Evolutionary conservation across 2,113 vertebrate genomes (phyloP).

Genomic region (Cyprinodon brontotheroides): DNA sequence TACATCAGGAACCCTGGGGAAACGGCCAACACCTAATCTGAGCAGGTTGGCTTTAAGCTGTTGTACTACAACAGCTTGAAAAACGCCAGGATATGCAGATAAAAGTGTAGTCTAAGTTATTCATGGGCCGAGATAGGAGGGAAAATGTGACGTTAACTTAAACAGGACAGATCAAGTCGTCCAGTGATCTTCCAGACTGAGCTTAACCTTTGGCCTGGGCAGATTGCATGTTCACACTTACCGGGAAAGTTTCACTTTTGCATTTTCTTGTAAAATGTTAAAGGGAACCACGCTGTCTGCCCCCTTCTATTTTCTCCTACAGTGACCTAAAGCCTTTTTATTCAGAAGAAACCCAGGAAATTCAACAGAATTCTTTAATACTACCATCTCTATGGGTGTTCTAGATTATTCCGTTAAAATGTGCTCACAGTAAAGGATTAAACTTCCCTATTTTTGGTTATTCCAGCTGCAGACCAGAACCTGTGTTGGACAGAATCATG

Average conservation of each 20-base stretch:
- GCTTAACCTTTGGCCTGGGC: no score
- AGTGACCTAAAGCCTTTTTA: background rate
- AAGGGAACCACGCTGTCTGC: background rate
- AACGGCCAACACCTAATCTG: no score
- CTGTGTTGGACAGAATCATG: background rate
- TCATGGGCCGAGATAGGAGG: background rate
- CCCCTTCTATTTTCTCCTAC: background rate
- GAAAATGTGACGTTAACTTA: background rate
- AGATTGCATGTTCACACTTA: background rate
- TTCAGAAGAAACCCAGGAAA: background rate
- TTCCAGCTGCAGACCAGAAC: background rate
- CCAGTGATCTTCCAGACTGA: background rate
- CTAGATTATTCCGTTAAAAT: background rate
- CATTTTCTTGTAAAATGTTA: background rate
- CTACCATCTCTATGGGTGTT: background rate
- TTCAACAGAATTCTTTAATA: background rate
- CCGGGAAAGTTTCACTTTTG: background rate
- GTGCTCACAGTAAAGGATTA: background rate
- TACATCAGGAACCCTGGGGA: background rate
- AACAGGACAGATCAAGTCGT: background rate
- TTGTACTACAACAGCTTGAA: background rate
- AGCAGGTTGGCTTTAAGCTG: no score
- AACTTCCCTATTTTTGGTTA: background rate
- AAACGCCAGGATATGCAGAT: background rate
- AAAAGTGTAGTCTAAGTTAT: no score